A percentile compares a stretch with the other conserved stretches of the same genome.
Conservation (phyloP, 1,140 invertebrate genomes). For the Calosoma granatense region DNA sequence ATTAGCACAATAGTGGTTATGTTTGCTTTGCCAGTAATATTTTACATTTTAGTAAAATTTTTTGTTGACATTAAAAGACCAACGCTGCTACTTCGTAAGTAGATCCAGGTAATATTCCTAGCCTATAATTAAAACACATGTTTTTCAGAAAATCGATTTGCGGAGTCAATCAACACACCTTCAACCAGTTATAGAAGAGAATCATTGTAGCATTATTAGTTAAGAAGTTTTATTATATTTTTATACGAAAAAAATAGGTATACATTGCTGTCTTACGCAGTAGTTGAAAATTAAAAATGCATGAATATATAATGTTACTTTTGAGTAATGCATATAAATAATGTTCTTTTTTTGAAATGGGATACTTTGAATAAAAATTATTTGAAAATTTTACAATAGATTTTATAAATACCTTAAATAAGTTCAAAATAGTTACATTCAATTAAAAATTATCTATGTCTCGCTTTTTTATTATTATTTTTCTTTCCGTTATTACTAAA, state of each 20-base stretch:
- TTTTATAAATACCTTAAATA: too few relatives aligned
- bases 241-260: background rate
- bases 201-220: background rate
- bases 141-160: conserved; percentile 29
- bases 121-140: conserved; percentile 9
- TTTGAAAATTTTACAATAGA: too few relatives aligned
- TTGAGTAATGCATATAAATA: too few relatives aligned
- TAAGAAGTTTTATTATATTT: conserved; percentile 1
- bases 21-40: conserved; percentile 38
- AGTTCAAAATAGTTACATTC: too few relatives aligned
- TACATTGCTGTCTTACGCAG: background rate
- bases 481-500: conserved; percentile 52
- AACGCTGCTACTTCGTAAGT: conserved; percentile 31
- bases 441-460: conserved; percentile 52
- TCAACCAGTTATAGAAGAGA: conserved; percentile 2
- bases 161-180: conserved; percentile 20
- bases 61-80: conserved; percentile 30
- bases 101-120: conserved; percentile 12
- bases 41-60: conserved; percentile 39
- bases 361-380: too few relatives aligned
- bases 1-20: conserved; percentile 38
- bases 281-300: background rate
- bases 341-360: too few relatives aligned
- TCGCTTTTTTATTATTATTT: conserved; percentile 55
- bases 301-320: too few relatives aligned